These are phyloP conservation scores for Irena cyanogastra DNA, from an alignment of 2,113 vertebrate species.

Conservation along the genomic window DNA sequence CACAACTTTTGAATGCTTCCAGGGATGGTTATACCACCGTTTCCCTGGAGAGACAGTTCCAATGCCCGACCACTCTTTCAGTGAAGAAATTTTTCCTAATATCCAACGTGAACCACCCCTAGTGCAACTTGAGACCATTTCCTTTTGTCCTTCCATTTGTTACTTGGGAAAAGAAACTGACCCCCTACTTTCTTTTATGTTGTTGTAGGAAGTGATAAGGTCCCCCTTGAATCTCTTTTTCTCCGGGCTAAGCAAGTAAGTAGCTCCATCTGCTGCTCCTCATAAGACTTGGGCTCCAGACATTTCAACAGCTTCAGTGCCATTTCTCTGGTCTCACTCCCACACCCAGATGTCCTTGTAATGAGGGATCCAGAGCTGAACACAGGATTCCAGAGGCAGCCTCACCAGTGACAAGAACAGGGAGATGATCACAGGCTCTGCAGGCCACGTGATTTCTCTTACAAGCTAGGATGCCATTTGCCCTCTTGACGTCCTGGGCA, in stretches of 20 bases:
- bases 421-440: neutral
- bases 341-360: neutral
- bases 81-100: neutral
- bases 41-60: neutral
- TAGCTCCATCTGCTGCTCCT: neutral
- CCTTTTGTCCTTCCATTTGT: neutral
- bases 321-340: neutral
- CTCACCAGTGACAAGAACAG: neutral
- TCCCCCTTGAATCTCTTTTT: neutral
- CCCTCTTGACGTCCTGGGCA: neutral
- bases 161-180: neutral
- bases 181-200: neutral
- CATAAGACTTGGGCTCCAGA: neutral
- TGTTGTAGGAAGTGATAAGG: neutral
- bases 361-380: neutral
- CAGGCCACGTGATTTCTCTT: too few species aligned
- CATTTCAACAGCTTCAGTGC: neutral
- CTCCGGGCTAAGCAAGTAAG: neutral
- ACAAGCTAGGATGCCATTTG: too few species aligned
- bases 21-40: too few species aligned
- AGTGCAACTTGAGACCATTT: neutral
- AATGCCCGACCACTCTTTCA: accelerated
- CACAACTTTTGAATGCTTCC: neutral
- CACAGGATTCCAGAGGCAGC: accelerated
- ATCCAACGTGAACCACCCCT: neutral